These are phyloP conservation scores for Ornithorhynchus anatinus DNA, from an alignment of 2,113 vertebrate species.

Conservation along the genomic window DNA sequence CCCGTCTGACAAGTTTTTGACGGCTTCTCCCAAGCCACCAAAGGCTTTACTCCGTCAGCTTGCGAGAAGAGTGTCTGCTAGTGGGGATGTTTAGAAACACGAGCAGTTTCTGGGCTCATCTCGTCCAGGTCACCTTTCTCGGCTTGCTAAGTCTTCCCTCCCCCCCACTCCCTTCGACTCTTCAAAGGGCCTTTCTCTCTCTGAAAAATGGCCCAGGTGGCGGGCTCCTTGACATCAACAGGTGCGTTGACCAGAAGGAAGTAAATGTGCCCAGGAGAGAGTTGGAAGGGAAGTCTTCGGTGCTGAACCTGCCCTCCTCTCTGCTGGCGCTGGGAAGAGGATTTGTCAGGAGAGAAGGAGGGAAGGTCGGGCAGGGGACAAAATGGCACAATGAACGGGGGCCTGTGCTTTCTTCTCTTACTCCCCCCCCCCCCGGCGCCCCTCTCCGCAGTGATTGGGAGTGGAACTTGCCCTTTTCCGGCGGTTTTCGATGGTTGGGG, in stretches of 20 bases:
- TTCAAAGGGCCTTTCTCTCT: background rate
- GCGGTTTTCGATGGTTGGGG: too few species aligned
- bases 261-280: background rate
- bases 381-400: background rate
- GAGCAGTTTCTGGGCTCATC: background rate
- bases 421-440: background rate
- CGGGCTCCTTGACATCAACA: constrained; percentile 9
- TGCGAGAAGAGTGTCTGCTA: background rate
- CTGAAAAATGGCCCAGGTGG: background rate
- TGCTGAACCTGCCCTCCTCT: too few species aligned
- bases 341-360: background rate
- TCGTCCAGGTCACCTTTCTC: background rate
- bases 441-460: too few species aligned
- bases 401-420: too few species aligned
- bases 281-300: background rate
- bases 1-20: constrained; percentile 26
- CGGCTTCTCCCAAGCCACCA: background rate
- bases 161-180: background rate
- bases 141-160: background rate
- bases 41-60: background rate
- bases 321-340: background rate
- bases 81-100: background rate
- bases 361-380: background rate
- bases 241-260: constrained; percentile 41
- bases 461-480: too few species aligned